phyloP scores from a whole-genome alignment of 2,113 vertebrate genomes.

The Edolisoma coerulescens region DNA sequence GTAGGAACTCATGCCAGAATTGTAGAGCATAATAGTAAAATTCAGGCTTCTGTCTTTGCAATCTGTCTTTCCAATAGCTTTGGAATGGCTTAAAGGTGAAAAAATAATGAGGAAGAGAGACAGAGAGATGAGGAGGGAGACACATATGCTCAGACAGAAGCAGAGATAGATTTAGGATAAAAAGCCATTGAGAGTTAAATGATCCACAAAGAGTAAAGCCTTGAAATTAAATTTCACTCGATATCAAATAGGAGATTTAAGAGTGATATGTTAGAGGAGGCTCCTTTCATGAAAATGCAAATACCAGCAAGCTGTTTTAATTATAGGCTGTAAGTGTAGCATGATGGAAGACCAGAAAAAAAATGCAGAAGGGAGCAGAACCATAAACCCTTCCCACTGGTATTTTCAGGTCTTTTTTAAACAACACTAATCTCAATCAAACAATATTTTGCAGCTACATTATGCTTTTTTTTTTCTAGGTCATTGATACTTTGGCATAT shows the following conservation, averaged over 20 bases:
- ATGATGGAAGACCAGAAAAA: not conserved
- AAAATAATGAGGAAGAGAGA: not conserved
- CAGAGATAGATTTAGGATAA: not conserved
- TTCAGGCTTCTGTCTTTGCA: constrained; percentile 36
- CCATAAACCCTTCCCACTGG: not conserved
- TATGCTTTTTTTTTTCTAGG: not conserved
- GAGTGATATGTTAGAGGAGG: not conserved
- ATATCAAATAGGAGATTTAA: constrained; percentile 8
- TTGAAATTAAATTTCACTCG: not conserved
- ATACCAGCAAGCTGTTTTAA: constrained; percentile 52
- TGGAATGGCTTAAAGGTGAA: constrained; percentile 47
- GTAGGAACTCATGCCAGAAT: not conserved
- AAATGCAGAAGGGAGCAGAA: not conserved
- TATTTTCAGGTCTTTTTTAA: not conserved
- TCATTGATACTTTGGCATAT: not conserved
- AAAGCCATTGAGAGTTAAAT: constrained; percentile 25
- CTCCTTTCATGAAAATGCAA: constrained; percentile 33
- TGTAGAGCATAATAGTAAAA: constrained; percentile 8
- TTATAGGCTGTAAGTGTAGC: constrained; percentile 10
- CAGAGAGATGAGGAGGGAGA: not conserved
- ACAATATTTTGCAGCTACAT: not conserved
- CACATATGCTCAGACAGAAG: not conserved
- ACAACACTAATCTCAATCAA: not conserved
- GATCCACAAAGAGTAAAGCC: not conserved
- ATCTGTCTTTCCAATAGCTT: constrained; percentile 40